phyloP scores from a whole-genome alignment of 2,888 invertebrate species.

The Leucoma salicis region DNA sequence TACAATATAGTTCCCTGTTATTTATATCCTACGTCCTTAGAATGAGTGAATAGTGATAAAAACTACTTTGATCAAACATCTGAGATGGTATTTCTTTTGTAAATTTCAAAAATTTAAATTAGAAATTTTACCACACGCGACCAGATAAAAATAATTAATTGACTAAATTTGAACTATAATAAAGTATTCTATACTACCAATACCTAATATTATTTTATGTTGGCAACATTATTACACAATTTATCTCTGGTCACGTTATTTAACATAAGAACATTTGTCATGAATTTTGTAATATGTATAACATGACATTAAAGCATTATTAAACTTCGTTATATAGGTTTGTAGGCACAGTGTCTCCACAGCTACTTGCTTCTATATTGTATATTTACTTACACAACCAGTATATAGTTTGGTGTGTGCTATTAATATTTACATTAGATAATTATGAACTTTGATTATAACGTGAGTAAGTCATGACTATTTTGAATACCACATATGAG shows the following conservation, averaged over 20 bases:
- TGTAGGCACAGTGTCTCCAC: background rate
- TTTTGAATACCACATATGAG: too few species aligned
- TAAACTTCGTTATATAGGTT: background rate
- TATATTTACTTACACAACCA: background rate
- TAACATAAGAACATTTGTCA: background rate
- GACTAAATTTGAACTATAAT: background rate
- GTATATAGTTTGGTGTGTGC: background rate
- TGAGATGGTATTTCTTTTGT: slow-evolving; percentile 13
- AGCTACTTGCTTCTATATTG: background rate
- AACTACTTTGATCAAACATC: slow-evolving; percentile 29
- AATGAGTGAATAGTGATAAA: too few species aligned
- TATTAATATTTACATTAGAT: background rate
- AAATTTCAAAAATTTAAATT: too few species aligned
- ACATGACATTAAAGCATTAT: background rate
- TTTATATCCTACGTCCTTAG: too few species aligned
- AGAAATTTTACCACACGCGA: slow-evolving; percentile 10
- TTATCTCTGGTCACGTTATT: slow-evolving; percentile 18
- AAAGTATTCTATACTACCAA: background rate
- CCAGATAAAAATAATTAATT: slow-evolving; percentile 7
- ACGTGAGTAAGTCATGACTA: too few species aligned
- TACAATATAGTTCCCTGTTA: too few species aligned
- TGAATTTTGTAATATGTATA: background rate
- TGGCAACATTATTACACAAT: background rate
- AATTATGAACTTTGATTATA: too few species aligned
- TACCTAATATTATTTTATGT: background rate